A percentile compares a stretch with the other conserved stretches of the same genome.
These are phyloP conservation scores for Apodemia zela DNA, from an alignment of 2,888 invertebrate genomes.

Conservation along the genomic window DNA sequence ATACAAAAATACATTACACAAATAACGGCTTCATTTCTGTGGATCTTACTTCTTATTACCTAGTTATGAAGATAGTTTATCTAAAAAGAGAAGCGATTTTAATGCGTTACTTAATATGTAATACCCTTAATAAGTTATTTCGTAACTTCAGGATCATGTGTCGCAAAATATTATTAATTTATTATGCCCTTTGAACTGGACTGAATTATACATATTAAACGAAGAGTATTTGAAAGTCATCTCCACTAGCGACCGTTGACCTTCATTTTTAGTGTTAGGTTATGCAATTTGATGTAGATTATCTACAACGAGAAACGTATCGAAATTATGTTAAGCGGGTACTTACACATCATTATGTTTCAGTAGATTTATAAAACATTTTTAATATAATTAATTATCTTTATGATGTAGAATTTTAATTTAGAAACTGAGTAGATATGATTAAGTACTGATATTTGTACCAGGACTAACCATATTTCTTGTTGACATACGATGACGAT, in stretches of 20 bases:
- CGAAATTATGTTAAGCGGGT: constrained; percentile 9
- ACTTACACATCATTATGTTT: not conserved
- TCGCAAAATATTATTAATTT: not conserved
- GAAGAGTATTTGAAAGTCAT: constrained; percentile 52
- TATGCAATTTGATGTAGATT: constrained; percentile 43
- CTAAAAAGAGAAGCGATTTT: too few species aligned
- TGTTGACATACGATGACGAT: too few species aligned
- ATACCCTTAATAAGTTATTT: not conserved
- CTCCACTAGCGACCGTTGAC: constrained; percentile 49
- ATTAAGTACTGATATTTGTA: too few species aligned
- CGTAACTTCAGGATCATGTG: not conserved
- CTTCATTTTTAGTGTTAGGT: constrained; percentile 45
- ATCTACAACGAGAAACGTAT: constrained; percentile 16
- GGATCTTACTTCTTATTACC: too few species aligned
- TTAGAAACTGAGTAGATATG: not conserved
- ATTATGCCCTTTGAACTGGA: not conserved
- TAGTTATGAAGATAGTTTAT: too few species aligned
- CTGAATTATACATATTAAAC: not conserved
- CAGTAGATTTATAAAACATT: not conserved
- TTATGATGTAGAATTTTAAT: not conserved
- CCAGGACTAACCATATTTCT: too few species aligned
- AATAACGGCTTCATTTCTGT: too few species aligned
- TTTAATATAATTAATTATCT: not conserved
- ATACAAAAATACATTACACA: too few species aligned
- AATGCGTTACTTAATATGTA: not conserved